Evolutionary conservation across 2,113 vertebrate genomes (phyloP).

Genomic region (Electrona antarctica): DNA sequence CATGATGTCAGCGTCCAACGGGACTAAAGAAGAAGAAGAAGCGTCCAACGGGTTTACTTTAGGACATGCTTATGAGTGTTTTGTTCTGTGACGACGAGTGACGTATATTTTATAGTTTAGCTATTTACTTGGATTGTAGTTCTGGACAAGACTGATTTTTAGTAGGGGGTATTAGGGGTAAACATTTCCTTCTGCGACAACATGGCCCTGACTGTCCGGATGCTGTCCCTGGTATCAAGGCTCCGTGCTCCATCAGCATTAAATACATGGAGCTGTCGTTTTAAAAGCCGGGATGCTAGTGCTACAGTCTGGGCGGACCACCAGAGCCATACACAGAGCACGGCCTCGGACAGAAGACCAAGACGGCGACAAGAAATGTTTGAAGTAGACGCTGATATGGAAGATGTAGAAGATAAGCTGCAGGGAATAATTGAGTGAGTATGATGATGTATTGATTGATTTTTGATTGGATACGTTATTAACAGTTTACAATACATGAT

Average conservation of each 20-base stretch:
- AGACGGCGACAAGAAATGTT: constrained; percentile 31
- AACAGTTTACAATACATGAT: background rate
- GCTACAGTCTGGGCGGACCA: constrained; percentile 22
- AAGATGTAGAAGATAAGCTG: constrained; percentile 68
- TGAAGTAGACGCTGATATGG: constrained; percentile 46
- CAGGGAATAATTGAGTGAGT: constrained; percentile 65
- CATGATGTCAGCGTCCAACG: no score
- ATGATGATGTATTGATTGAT: no score
- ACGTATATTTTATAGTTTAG: no score
- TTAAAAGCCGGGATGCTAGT: constrained; percentile 39
- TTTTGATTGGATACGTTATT: no score
- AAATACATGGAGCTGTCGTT: constrained; percentile 13
- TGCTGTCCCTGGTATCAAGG: constrained; percentile 42
- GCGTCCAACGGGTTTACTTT: no score
- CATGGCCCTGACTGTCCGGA: constrained; percentile 54
- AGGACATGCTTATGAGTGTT: no score
- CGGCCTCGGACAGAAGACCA: constrained; percentile 22
- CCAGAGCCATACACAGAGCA: constrained; percentile 7
- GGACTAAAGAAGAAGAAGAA: no score
- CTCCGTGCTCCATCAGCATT: constrained; percentile 13
- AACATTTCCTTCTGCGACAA: background rate
- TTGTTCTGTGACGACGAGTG: no score
- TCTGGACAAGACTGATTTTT: no score
- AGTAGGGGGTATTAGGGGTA: no score
- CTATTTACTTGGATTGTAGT: no score